phyloP scores from a whole-genome alignment of 2,797 vertebrate genomes.

The Tarsius wallacei region DNA sequence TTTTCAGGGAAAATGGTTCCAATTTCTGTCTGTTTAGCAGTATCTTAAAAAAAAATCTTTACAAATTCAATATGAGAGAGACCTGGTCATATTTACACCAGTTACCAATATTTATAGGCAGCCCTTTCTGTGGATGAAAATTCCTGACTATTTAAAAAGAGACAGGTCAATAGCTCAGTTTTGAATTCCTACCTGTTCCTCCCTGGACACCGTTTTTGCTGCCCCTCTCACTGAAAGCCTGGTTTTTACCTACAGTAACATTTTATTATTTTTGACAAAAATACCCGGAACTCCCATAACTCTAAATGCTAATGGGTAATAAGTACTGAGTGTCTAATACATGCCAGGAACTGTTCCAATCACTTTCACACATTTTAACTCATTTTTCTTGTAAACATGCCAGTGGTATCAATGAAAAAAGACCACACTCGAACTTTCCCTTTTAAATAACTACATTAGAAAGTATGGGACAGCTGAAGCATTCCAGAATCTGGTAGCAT shows the following conservation, averaged over 20 bases:
- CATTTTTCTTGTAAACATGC: not conserved
- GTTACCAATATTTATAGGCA: not conserved
- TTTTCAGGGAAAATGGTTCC: no score
- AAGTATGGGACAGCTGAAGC: not conserved
- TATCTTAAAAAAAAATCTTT: no score
- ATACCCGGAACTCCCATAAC: not conserved
- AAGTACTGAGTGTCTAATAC: no score
- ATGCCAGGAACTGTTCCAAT: not conserved
- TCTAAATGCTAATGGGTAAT: not conserved
- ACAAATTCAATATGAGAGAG: not conserved
- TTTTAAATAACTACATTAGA: not conserved
- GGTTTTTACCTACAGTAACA: not conserved
- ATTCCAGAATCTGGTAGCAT: not conserved
- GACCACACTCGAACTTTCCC: not conserved
- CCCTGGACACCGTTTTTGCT: not conserved
- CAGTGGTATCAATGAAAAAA: not conserved
- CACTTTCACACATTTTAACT: not conserved
- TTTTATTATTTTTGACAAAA: not conserved
- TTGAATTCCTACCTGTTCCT: not conserved
- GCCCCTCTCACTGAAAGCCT: not conserved
- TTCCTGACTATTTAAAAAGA: not conserved
- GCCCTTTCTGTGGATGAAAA: not conserved
- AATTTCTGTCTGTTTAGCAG: no score
- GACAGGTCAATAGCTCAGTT: not conserved
- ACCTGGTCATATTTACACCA: not conserved